Evolutionary conservation across 2,888 invertebrate genomes (phyloP).

Genomic region (Hanleya hanleyi): DNA sequence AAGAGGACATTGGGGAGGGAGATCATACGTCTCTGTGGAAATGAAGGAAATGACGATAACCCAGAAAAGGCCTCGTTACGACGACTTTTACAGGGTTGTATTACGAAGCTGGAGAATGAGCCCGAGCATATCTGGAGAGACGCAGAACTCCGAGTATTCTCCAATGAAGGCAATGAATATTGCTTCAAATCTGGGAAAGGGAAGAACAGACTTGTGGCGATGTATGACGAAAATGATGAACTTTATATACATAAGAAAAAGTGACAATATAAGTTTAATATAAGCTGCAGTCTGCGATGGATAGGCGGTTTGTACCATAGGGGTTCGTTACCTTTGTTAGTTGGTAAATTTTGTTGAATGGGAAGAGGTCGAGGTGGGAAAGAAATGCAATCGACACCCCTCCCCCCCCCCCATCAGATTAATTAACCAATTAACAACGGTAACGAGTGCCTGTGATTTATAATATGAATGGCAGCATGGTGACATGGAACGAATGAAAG

Average conservation of each 20-base stretch:
- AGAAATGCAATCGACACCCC: too few relatives aligned
- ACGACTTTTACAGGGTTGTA: slow-evolving; percentile 15
- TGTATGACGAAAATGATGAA: background rate
- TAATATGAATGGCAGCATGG: too few relatives aligned
- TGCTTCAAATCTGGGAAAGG: background rate
- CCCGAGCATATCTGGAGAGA: slow-evolving; percentile 6
- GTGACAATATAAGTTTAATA: too few relatives aligned
- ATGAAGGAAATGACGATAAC: slow-evolving; percentile 16
- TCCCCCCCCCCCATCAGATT: too few relatives aligned
- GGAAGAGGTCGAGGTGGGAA: too few relatives aligned
- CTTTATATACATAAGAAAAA: background rate
- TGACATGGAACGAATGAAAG: too few relatives aligned
- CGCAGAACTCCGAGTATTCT: slow-evolving; percentile 15
- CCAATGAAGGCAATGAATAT: slow-evolving; percentile 1
- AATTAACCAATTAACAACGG: too few relatives aligned
- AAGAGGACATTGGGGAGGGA: slow-evolving; percentile 14
- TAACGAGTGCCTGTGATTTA: too few relatives aligned
- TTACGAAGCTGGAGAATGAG: slow-evolving; percentile 7
- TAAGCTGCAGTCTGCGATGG: too few relatives aligned
- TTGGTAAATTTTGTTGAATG: too few relatives aligned
- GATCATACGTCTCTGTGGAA: slow-evolving; percentile 14
- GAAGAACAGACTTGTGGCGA: background rate
- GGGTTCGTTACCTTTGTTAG: too few relatives aligned
- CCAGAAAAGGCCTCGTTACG: slow-evolving; percentile 11
- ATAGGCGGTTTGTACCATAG: too few relatives aligned